phyloP scores from a whole-genome alignment of 2,888 invertebrate genomes.

The Boloria selene region DNA sequence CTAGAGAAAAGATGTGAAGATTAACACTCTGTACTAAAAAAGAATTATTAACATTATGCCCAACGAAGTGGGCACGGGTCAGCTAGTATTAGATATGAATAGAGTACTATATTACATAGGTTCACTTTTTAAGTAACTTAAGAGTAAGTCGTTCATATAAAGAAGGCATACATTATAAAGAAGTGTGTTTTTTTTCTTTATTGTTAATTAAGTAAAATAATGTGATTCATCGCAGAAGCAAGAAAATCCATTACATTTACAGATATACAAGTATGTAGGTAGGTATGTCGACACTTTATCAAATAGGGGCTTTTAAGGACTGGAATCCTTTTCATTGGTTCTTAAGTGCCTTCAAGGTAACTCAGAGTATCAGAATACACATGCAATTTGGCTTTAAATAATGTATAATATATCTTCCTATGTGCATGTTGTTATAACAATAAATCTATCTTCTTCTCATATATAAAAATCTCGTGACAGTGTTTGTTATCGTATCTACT shows the following conservation, averaged over 20 bases:
- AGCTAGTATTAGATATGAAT: no score
- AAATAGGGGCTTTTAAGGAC: constrained; percentile 21
- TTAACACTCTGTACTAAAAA: no score
- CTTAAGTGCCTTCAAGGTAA: constrained; percentile 26
- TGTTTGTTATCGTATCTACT: no score
- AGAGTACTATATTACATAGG: no score
- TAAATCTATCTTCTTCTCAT: no score
- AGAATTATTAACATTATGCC: no score
- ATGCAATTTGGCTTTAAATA: neutral
- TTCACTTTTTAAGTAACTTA: neutral
- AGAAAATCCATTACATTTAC: constrained; percentile 12
- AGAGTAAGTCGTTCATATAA: neutral
- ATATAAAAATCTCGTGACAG: no score
- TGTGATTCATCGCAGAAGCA: constrained; percentile 9
- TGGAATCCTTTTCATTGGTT: constrained; percentile 13
- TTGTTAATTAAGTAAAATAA: constrained; percentile 4
- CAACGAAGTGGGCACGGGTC: no score
- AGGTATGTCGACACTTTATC: constrained; percentile 8
- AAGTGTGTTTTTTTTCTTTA: neutral
- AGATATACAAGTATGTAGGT: neutral
- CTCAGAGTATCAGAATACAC: neutral
- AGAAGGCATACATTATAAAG: neutral
- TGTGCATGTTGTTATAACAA: neutral
- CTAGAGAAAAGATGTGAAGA: no score
- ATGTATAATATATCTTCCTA: no score